A percentile compares a stretch with the other conserved stretches of the same genome.
Evolutionary conservation across 2,113 vertebrate species (phyloP).

Genomic region (Xenotilapia flavipinnis): DNA sequence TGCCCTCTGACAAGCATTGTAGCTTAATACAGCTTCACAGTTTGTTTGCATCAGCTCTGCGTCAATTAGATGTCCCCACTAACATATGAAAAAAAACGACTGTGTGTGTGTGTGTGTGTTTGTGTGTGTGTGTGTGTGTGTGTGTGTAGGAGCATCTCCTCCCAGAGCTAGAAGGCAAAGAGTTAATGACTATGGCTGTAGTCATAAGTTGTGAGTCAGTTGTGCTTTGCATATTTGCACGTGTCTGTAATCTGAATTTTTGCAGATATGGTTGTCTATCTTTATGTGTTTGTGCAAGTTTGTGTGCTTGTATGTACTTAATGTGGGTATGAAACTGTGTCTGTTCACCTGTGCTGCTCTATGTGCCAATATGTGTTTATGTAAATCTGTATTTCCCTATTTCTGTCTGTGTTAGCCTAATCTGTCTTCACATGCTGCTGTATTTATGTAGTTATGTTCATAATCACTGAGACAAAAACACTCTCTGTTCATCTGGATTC

Average conservation of each 20-base stretch:
- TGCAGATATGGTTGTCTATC: not conserved
- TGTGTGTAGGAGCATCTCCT: not conserved
- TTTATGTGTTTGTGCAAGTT: not conserved
- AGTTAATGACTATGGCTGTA: not conserved
- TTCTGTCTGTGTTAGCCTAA: not conserved
- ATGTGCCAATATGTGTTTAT: not conserved
- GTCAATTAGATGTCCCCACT: not conserved
- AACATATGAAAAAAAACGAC: not conserved
- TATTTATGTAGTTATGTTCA: not conserved
- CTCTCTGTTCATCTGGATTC: not conserved
- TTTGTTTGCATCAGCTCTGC: not conserved
- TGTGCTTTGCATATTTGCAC: not conserved
- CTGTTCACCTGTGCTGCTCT: not conserved
- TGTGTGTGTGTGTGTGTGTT: not conserved
- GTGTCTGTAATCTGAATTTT: not conserved
- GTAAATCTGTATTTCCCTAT: not conserved
- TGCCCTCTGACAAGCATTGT: not conserved
- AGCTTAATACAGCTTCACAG: not conserved
- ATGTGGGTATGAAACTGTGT: not conserved
- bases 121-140: not conserved
- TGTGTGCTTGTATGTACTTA: not conserved
- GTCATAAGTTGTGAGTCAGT: conserved; percentile 34
- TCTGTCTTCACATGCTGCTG: not conserved
- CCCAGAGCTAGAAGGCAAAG: not conserved
- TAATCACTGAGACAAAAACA: not conserved